Evolutionary conservation across 23 tunicate species (phyloP).

Genomic region (Styela plicata): DNA sequence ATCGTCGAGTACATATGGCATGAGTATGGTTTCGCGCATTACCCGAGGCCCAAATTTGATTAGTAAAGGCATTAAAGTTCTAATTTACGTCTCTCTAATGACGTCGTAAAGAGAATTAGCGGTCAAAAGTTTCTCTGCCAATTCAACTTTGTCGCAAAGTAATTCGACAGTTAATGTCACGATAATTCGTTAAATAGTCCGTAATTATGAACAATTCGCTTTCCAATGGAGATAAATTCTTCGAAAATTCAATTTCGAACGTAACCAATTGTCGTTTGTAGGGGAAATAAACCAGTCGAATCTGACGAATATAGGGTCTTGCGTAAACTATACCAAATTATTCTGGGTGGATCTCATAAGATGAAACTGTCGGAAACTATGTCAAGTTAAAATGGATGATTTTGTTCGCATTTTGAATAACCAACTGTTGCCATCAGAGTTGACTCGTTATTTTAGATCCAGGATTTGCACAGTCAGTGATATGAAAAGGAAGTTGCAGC

Average conservation of each 20-base stretch:
- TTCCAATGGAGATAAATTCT: not conserved
- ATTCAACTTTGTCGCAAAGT: not conserved
- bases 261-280: not conserved
- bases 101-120: not conserved
- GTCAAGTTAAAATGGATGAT: not conserved
- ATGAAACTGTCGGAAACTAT: not conserved
- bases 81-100: too few relatives aligned
- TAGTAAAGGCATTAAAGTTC: too few relatives aligned
- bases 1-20: too few relatives aligned
- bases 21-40: too few relatives aligned
- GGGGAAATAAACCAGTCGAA: not conserved
- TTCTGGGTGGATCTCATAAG: not conserved
- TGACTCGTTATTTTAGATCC: too few relatives aligned
- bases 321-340: not conserved
- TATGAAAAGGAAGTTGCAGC: too few relatives aligned
- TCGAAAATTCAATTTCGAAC: not conserved
- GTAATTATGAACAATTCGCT: not conserved
- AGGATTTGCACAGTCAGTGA: too few relatives aligned
- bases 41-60: too few relatives aligned
- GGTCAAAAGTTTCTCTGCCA: not conserved
- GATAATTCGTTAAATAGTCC: not conserved
- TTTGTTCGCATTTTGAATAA: too few relatives aligned
- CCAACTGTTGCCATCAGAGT: too few relatives aligned
- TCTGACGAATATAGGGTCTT: not conserved
- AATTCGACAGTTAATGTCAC: not conserved